Base-by-base conservation (phyloP, 2,888 invertebrate species). In the Zygogramma bicolorata region DNA sequence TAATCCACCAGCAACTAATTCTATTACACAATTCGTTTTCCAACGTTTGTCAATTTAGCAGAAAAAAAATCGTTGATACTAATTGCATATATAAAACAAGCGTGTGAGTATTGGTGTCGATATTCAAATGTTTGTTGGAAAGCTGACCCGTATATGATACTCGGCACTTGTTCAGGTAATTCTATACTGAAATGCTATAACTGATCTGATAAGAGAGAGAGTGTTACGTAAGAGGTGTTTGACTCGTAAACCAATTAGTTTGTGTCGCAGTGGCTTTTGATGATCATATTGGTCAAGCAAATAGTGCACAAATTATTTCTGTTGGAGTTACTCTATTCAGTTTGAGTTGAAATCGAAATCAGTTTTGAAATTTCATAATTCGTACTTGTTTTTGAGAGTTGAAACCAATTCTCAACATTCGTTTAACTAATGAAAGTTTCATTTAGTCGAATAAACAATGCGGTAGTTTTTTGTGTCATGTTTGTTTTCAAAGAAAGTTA, bases 1-100 rank as follows among this genome's bases (percentile, higher is more conserved):
- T 68, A 71, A 74, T 71, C 57, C 65, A 58, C 68, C 49, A 71
- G 31, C 61, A 58, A 57, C 74, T 74, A 72, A 75, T 72, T 71
- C 10, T 38, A 71, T 75, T 72, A 72, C 53, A 57, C 60, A 71
- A 74, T 69, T 46, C 57, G 63, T 59, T 71, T 71, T 74, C 61
- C 61, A 46, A 31, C 42, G 27, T 34, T 65, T 61, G 49, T 34
- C 66, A 58, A 67, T 59, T 22, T 42, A 49, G 59, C 40, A 68
- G 40, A 68, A 63, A 68, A n/a, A 57, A 71, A n/a, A 63, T 49
- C 27, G 60, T 65, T 65, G 61, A 46, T 60, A 68, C 61, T n/a
- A 38, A 38, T 10, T 38, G 46, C 49, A 20, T 58, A 68, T 42
- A n/a, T n/a, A n/a, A n/a, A n/a, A n/a, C n/a, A 4, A 15, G n/a